Evolutionary conservation across 2,797 vertebrate species (phyloP).

Genomic region (Sitta carolinensis): DNA sequence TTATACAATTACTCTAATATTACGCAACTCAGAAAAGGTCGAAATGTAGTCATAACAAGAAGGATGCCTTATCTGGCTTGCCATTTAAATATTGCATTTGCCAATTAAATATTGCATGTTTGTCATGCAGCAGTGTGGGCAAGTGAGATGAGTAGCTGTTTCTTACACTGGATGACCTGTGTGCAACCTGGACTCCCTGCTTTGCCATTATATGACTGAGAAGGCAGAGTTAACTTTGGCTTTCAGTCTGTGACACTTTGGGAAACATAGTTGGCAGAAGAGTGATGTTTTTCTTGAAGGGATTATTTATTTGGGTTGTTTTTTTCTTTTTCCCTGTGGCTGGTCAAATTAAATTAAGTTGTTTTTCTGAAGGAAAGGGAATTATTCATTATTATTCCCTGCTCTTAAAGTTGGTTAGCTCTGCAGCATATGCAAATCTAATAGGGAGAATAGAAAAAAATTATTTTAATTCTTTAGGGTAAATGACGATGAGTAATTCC

Average conservation of each 20-base stretch:
- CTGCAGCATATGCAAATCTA: slow-evolving; percentile 34
- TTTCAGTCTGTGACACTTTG: slow-evolving; percentile 7
- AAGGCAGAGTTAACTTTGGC: slow-evolving; percentile 17
- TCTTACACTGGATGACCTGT: not conserved
- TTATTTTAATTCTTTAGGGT: slow-evolving; percentile 2
- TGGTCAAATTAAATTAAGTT: slow-evolving; percentile 58
- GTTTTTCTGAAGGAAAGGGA: slow-evolving; percentile 45
- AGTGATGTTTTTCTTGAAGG: slow-evolving; percentile 55
- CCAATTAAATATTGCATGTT: slow-evolving; percentile 29
- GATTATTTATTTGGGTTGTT: slow-evolving; percentile 21
- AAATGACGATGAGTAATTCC: slow-evolving; percentile 15
- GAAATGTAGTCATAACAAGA: slow-evolving; percentile 45
- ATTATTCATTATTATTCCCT: slow-evolving; percentile 37
- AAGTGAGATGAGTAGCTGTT: not conserved
- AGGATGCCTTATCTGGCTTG: slow-evolving; percentile 12
- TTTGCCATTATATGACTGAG: slow-evolving; percentile 2
- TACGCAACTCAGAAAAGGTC: slow-evolving; percentile 53
- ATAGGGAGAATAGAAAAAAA: not conserved
- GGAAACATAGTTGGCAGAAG: slow-evolving; percentile 36
- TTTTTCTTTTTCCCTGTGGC: not conserved
- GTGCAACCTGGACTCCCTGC: not conserved
- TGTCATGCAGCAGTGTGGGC: not conserved
- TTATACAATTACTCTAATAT: slow-evolving; percentile 51
- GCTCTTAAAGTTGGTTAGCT: slow-evolving; percentile 29
- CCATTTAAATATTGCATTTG: slow-evolving; percentile 44